Base-by-base conservation (phyloP, 1,140 invertebrate genomes). In the Acromyrmex charruanus region DNA sequence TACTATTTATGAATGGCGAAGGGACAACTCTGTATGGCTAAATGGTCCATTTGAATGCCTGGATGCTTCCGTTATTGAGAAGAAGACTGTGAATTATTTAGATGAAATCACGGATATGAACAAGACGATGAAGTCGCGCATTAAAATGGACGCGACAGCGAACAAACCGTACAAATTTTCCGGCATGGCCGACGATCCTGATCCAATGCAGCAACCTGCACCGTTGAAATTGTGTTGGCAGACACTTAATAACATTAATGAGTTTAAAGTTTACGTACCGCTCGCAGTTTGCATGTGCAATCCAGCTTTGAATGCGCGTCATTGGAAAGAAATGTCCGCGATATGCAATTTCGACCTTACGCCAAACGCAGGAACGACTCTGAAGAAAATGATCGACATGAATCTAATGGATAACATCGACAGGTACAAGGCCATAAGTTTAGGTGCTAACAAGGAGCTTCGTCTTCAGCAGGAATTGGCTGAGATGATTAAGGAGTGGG, bases 251-350 rank as follows among this genome's bases (percentile, higher is more conserved):
- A 93, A 96, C 28, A 96, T 97, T 84, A 96, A 95, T 71, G 94
- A 96, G 28, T 97, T 97, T 92, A 95, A 96, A 92, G 95, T 95
- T 77, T 95, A 97, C 91, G 92, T 98, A 77, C 96, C 96, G 12
- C 91, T 97, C 0, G 96, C 97, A 25, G 93, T 94, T 35, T 97
- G 97, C 18, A 94, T 98, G 88, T 97, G 97, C 89, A 98, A 98
- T 94, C 96, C 96, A 53, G 97, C 96, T 12, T 92, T 98, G 21
- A 93, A 96, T n/a, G 93, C 96, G 58, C 94, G 97, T 21, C 97
- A 98, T 91, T 98, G 97, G 97, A 93, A 96, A 7, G 96, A 97
- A 93, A 97, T 98, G 95, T 97, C 97, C 0, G 93, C 95, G 35
- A 96, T 97, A 63, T 96, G 96, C n/a, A 96, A 96, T 7, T 96